phyloP scores from a whole-genome alignment of 1,140 invertebrate genomes.

The Neoseiulus cucumeris region DNA sequence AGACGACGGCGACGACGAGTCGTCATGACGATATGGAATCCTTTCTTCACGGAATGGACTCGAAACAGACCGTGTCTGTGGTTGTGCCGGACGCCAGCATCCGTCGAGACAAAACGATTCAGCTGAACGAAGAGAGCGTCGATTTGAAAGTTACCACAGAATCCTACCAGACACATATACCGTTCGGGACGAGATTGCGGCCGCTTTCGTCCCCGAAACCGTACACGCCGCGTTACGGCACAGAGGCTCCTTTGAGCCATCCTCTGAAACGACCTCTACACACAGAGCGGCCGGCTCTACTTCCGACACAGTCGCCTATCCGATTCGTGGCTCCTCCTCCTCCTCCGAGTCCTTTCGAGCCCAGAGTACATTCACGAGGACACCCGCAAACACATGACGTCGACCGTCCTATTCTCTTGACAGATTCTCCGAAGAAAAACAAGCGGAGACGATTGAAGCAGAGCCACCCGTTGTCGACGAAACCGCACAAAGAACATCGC shows the following conservation, averaged over 20 bases:
- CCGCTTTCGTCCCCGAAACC: background rate
- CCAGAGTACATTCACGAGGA: background rate
- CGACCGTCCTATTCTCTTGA: background rate
- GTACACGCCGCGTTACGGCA: background rate
- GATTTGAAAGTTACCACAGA: slow-evolving; percentile 2
- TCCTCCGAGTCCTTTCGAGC: background rate
- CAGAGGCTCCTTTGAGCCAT: background rate
- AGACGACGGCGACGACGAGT: background rate
- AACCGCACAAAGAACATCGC: background rate
- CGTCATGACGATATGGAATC: background rate
- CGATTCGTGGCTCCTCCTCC: background rate
- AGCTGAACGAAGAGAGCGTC: background rate
- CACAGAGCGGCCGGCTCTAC: background rate
- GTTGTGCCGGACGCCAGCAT: background rate
- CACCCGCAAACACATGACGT: background rate
- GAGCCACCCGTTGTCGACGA: background rate
- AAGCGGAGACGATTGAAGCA: background rate
- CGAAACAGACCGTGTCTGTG: background rate
- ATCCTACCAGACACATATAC: background rate
- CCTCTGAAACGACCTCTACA: background rate
- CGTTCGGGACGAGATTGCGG: background rate
- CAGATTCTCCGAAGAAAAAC: background rate
- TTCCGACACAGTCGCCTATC: background rate
- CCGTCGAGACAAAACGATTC: background rate
- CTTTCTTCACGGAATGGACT: background rate